These are phyloP conservation scores for Scolanthus callimorphus DNA, from an alignment of 92 coral and sea anemone genomes.

Conservation along the genomic window DNA sequence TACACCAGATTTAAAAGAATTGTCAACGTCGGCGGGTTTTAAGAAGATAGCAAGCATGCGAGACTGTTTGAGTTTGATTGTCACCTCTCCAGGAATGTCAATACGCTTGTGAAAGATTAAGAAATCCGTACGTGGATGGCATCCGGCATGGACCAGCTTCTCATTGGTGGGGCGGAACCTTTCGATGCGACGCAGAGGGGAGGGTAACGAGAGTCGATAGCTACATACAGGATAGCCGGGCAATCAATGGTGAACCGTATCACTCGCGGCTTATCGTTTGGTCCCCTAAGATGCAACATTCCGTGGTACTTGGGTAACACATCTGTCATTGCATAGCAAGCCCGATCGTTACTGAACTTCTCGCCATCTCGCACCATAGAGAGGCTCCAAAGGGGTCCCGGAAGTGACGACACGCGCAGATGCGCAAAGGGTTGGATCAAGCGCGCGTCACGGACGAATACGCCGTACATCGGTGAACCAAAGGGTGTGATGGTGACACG, in stretches of 20 bases:
- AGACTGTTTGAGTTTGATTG: slow-evolving; percentile 27
- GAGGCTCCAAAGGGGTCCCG: slow-evolving; percentile 35
- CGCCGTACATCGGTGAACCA: slow-evolving; percentile 63
- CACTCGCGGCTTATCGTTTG: slow-evolving; percentile 34
- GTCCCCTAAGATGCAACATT: slow-evolving; percentile 77
- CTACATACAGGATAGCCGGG: slow-evolving; percentile 66
- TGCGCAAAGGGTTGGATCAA: slow-evolving; percentile 57
- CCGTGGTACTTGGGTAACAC: slow-evolving; percentile 88
- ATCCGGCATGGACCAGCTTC: slow-evolving; percentile 83
- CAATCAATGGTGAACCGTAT: slow-evolving; percentile 49
- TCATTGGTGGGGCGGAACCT: slow-evolving; percentile 67
- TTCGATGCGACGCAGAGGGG: slow-evolving; percentile 26
- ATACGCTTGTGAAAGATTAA: slow-evolving; percentile 51
- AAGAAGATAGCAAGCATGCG: slow-evolving; percentile 90
- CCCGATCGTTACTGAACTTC: slow-evolving; percentile 83
- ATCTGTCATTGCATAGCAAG: slow-evolving; percentile 68
- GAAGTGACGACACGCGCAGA: slow-evolving; percentile 45
- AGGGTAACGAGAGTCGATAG: slow-evolving; percentile 72
- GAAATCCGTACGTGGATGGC: slow-evolving; percentile 70
- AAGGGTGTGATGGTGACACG: slow-evolving; percentile 39
- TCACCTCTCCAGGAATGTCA: slow-evolving; percentile 53
- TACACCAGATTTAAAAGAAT: slow-evolving; percentile 28
- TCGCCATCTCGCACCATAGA: slow-evolving; percentile 91
- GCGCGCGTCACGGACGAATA: slow-evolving; percentile 76
- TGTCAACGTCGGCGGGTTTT: slow-evolving; percentile 33